Evolutionary conservation across 2,888 invertebrate species (phyloP), one percentile per base, ranked within the genome.

Genomic region (Drosophila bunnanda): DNA sequence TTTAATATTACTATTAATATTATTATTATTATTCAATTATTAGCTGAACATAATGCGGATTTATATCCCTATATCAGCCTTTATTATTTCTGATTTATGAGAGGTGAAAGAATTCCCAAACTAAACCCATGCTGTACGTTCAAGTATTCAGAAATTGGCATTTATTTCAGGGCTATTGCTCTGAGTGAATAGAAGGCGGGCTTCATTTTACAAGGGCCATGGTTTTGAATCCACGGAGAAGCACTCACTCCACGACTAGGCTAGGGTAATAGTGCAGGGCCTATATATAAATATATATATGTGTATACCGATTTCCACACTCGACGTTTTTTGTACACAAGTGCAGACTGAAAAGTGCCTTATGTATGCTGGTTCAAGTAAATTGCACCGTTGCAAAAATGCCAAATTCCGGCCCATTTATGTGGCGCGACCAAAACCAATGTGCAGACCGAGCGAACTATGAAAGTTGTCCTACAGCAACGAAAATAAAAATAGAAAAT

Each of bases 321-420:
- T 59, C 39, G 34, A 50, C 64, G 28, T 50, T 65, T 65, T 34
- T 64, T 64, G 39, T 48, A 48, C 64, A 44, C 39, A 58, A 59
- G 59, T 20, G n/a, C 48, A 64, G 50, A 50, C 65, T 41, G 34
- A 41, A 50, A 41, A 34, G 28, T 50, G 41, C 64, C 20, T 30
- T 56, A 43, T 52, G 56, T 32, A 41, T 50, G 68, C 36, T 30
- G 30, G 30, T 15, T 25, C 46, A 36, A 67, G 65, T 64, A 65
- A 69, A 69, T 52, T 57, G 70, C 70, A 69, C 70, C 70, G 70
- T 46, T 69, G 68, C 68, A 69, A 67, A 69, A 69, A 69, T 69
- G 58, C 68, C 69, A 58, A 69, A 69, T 57, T 69, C 70, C 70
- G 70, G 58, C 68, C 58, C 70, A 69, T 69, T 69, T 69, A 52